Evolutionary conservation across 2,888 invertebrate genomes (phyloP).

Genomic region (Ypsolopha sequella): DNA sequence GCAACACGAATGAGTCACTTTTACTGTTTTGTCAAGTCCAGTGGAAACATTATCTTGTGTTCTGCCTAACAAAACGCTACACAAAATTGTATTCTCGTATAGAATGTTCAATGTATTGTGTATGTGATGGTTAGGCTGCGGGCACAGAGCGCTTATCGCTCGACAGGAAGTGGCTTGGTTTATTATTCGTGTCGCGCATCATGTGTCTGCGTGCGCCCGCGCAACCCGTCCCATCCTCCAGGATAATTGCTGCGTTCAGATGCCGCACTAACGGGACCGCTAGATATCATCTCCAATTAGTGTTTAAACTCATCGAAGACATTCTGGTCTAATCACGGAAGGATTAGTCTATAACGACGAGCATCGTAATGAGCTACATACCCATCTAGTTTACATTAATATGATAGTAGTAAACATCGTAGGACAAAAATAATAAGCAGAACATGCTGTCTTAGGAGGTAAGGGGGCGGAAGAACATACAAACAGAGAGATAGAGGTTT

Average conservation of each 20-base stretch:
- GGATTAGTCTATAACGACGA: background rate
- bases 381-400: background rate
- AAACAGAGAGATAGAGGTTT: constrained; percentile 8
- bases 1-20: background rate
- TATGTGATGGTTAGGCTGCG: background rate
- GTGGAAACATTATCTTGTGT: background rate
- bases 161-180: constrained; percentile 66
- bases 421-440: background rate
- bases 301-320: constrained; percentile 27
- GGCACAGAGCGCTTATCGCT: constrained; percentile 34
- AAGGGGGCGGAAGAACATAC: background rate
- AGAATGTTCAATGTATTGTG: constrained; percentile 1
- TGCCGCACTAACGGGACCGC: constrained; percentile 46
- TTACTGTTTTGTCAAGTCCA: background rate
- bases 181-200: constrained; percentile 69
- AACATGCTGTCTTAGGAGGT: background rate
- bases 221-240: constrained; percentile 30
- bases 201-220: constrained; percentile 40
- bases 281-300: constrained; percentile 51
- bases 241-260: constrained; percentile 46
- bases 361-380: background rate
- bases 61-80: background rate
- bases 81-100: background rate
- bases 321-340: constrained; percentile 18
- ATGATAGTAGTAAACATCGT: background rate